Base-by-base conservation (phyloP, 2,888 invertebrate genomes). In the Blastobasis adustella region DNA sequence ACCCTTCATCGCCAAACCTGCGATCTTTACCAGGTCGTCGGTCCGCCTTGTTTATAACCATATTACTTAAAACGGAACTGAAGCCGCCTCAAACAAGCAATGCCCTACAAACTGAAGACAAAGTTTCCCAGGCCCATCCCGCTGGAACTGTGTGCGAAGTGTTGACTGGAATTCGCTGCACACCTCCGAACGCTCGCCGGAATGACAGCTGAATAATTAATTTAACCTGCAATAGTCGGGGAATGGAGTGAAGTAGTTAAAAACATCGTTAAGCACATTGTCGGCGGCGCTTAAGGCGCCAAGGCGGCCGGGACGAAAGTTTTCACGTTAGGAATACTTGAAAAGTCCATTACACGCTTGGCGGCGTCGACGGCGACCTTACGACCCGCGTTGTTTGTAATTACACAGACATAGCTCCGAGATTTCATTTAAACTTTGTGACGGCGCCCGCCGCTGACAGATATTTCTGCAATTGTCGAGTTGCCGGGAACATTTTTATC, bases 291-390 rank as follows among this genome's bases (percentile, higher is more conserved):
- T 82, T 72, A 77, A 79, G 42, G 42, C 9, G 9, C 41, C 41
- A 40, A 9, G 6, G 9, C 7, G 41, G 41, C 9, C 9, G 41
- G 7, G 7, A 40, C 41, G 75, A 78, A 85, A 85, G 81, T 86
- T 85, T 80, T 73, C 84, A 79, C 82, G 82, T 84, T 84, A 83
- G 74, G 76, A 84, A 84, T 84, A 84, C 86, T 85, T 84, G 84
- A 78, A 79, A 86, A 86, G 82, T 86, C 85, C 83, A 86, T 86
- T 85, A 86, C 85, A 83, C 82, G 85, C 76, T 71, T 79, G 79
- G 79, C 75, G 76, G 79, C 69, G 71, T 66, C 69, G 67, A 67
- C 72, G 71, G 64, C 75, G 74, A 78, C 81, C 79, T 80, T 73
- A 76, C 73, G 71, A 69, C 73, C 62, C 63, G 67, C 76, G 71